These are phyloP conservation scores for Micoletzkya japonica DNA, from an alignment of 2,888 invertebrate genomes.

Conservation along the genomic window DNA sequence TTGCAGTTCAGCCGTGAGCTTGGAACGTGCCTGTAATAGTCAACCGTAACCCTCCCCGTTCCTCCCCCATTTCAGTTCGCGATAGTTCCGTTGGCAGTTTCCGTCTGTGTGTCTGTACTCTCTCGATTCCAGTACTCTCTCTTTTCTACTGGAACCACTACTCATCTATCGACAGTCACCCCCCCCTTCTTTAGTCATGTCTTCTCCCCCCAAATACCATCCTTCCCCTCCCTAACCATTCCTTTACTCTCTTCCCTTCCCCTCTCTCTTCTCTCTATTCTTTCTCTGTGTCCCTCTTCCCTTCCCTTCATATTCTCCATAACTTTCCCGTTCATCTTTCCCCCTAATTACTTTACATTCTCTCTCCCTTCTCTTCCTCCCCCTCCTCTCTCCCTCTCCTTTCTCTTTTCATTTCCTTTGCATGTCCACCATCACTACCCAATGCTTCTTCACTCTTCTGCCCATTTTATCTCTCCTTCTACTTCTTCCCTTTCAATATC, in stretches of 20 bases:
- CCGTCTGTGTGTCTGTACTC: too few species aligned
- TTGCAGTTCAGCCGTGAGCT: slow-evolving; percentile 15
- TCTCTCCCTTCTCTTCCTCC: neutral
- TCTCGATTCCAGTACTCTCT: too few species aligned
- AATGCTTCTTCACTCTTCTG: slow-evolving; percentile 27
- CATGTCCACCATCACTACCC: slow-evolving; percentile 32
- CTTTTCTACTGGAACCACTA: too few species aligned
- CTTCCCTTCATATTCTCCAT: too few species aligned
- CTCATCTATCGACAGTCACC: neutral
- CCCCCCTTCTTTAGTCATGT: neutral
- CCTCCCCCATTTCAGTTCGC: too few species aligned
- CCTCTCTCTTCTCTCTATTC: too few species aligned
- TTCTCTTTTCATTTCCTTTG: too few species aligned
- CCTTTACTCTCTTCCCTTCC: slow-evolving; percentile 29
- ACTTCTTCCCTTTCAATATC: neutral
- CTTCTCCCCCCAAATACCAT: slow-evolving; percentile 26
- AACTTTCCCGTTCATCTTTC: too few species aligned
- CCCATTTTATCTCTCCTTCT: slow-evolving; percentile 1
- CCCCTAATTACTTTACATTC: too few species aligned
- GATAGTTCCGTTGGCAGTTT: too few species aligned
- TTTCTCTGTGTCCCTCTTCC: too few species aligned
- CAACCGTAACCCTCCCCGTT: neutral
- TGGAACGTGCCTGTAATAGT: slow-evolving; percentile 6
- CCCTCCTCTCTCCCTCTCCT: neutral
- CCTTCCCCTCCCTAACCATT: slow-evolving; percentile 32